Evolutionary conservation across 2,888 invertebrate species (phyloP), one percentile per base, ranked within the genome.

Genomic region (Campoplex nolae): DNA sequence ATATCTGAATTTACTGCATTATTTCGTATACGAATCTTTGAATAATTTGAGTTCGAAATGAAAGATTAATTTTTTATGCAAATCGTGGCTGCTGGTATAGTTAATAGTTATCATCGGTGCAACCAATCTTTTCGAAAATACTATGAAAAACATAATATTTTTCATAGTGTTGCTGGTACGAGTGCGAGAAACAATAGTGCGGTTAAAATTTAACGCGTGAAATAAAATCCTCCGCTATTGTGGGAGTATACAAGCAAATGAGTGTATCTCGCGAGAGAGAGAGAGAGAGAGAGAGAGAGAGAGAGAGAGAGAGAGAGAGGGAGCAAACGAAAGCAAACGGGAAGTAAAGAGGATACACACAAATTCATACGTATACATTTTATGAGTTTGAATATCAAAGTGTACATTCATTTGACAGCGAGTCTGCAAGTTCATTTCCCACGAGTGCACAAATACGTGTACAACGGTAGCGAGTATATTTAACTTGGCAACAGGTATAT

Each of bases 251-350:
- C 79, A 75, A 28, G 74, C 74, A 51, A 76, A 76, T 79, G 62
- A 9, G 56, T 45, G 42, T 68, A 28, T 76, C 13, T 23, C 51
- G 65, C 79, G 81, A 54, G 74, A 73, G 70, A 23, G 23, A 23
- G 23, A 23, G 23, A 23, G 23, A 23, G 23, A 23, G 23, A 23
- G 23, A 23, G 23, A 0, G 23, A 54, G 74, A n/a, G 81, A 54
- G 74, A 73, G 70, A 23, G 23, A 23, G 23, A 23, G 23, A 23
- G 23, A 23, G 23, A 23, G 23, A 23, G 23, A 23, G 23, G 23
- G 23, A 54, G 74, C 70, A 78, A 82, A 87, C 71, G 87, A 87
- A 87, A 84, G 86, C 77, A 84, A 87, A 87, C 84, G 81, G 86
- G 78, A 87, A 82, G 77, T 65, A 9, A 32, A 48, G 62, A 48